phyloP scores from a whole-genome alignment of 1,140 invertebrate species.

The Leptonema lineaticorne region DNA sequence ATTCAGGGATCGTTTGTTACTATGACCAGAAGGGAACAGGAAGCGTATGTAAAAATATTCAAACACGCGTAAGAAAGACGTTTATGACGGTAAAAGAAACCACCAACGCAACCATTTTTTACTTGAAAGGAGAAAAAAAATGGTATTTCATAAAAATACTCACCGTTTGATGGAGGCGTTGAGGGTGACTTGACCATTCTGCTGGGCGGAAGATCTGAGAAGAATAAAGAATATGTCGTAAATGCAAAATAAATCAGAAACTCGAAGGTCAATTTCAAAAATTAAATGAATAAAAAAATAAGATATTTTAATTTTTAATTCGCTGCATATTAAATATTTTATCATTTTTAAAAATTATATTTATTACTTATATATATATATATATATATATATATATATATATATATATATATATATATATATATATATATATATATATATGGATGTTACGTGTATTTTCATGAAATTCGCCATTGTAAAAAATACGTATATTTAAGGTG shows the following conservation, averaged over 20 bases:
- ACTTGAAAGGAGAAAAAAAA: not conserved
- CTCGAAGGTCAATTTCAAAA: too few species aligned
- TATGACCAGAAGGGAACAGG: constrained; percentile 34
- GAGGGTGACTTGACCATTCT: constrained; percentile 55
- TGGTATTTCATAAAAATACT: constrained; percentile 36
- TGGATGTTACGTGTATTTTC: too few species aligned
- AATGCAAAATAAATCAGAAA: not conserved
- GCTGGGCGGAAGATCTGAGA: constrained; percentile 39
- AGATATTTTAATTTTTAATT: not conserved
- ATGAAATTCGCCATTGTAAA: too few species aligned
- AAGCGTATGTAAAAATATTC: constrained; percentile 40
- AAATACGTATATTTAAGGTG: too few species aligned
- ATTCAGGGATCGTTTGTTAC: constrained; percentile 41
- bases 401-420: too few species aligned
- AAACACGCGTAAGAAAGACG: not conserved
- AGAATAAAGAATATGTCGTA: constrained; percentile 19
- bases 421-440: too few species aligned
- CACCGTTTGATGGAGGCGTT: constrained; percentile 56
- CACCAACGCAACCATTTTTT: not conserved
- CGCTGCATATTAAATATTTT: too few species aligned
- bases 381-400: too few species aligned
- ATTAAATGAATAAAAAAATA: too few species aligned
- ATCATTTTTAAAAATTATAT: too few species aligned
- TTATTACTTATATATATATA: too few species aligned
- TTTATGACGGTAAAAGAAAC: not conserved